Base-by-base conservation (phyloP, 2,113 vertebrate genomes). In the Oenanthe oenanthe region DNA sequence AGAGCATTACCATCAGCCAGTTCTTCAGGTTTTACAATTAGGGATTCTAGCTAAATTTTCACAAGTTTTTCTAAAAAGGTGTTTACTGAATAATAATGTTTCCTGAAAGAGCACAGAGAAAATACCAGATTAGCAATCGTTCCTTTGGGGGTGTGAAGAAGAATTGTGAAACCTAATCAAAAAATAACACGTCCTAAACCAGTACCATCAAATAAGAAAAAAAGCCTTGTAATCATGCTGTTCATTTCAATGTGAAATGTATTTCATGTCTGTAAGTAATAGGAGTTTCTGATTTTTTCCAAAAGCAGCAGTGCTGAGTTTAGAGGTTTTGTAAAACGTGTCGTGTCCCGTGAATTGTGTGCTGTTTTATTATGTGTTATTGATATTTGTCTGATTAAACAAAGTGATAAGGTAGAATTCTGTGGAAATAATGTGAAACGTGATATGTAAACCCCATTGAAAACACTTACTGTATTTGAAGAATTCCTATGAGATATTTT, bases 381-480 rank as follows among this genome's bases (percentile, higher is more conserved):
- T 97, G 96, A 95, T 97, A 97, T 97, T 97, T 94, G 98, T 98
- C 96, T 93, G 92, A 94, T 93, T 96, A 96, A 97, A 95, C 75
- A 75, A 95, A 97, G 97, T 97, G 89, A 83, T 97, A 97, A 96
- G 91, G 93, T 95, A 96, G 95, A 97, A 60, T 95, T 98, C 88
- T 9, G 65, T 97, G 94, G 89, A 97, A 97, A 95, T 92, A 97
- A 43, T n/a, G 96, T 95, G 94, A 96, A 94, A 92, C 1, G 78
- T 94, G 95, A 65, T 96, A 89, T 80, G 88, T 96, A 91, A 94
- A 95, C 68, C 88, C 88, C 92, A 93, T 67, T 93, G 91, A 92
- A 89, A 97, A 88, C 91, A 95, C 65, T 85, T 97, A 71, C 72
- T 91, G 93, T 97, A 96, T 97, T 95, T 97, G 91, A 92, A 93